Evolutionary conservation across 2,797 vertebrate species (phyloP), one percentile per base, ranked within the genome.

Genomic region (Hippoglossus hippoglossus): DNA sequence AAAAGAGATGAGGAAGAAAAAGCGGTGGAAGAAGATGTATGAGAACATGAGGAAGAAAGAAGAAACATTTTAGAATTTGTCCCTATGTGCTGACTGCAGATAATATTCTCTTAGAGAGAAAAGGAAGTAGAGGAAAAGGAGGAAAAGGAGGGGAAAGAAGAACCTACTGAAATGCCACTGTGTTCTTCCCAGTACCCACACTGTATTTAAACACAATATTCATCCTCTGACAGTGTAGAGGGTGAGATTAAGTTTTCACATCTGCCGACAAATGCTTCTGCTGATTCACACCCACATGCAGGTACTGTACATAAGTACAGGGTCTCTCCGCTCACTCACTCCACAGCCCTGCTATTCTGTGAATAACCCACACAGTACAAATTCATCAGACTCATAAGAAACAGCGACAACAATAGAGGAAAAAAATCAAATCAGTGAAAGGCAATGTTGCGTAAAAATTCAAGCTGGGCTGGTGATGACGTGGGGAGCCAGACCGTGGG

Each of bases 391-490:
- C 53, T 85, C 67, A 67, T 67, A 63, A 81, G 63, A 74, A 71
- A 84, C 57, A 70, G 55, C 52, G 6, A 67, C 61, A 84, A 82
- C 60, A 88, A 87, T 81, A 67, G 70, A 75, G 74, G 11, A 55
- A 73, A 84, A 86, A 90, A 90, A 89, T 84, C 60, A 77, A 87
- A 90, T 92, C 85, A 82, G 64, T 83, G 72, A 75, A 81, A 88
- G 73, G 75, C 87, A 90, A 80, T 78, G 77, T 88, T 86, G 88
- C 71, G 57, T 85, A 80, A 85, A 90, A 87, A 68, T 51, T 36
- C 63, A 72, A 80, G 82, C 69, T 75, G 73, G 67, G 46, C 54
- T 53, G 36, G 58, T 28, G 64, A 76, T 86, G 77, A 86, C 55
- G 65, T 72, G 57, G 34, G 46, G 82, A 64, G 56, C 61, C 28